Base-by-base conservation (phyloP, 1,140 invertebrate genomes). In the roundworm (Caenorhabditis elegans) region DNA sequence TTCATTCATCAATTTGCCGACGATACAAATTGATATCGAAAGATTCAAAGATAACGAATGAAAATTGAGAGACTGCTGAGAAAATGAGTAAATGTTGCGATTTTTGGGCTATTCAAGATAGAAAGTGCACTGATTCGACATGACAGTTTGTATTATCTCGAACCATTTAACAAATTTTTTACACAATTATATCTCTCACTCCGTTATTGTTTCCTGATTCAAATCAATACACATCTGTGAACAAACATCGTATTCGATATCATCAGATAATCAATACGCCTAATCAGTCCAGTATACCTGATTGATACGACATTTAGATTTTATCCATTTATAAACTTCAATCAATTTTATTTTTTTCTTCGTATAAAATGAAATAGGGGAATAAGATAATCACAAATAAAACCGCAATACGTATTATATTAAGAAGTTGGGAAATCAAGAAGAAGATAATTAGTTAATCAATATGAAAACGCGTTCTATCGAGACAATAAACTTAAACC, bases 161-260 rank as follows among this genome's bases (percentile, higher is more conserved):
- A 70, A 70, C 34, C 60, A 70, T 34, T 60, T 70, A 70, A 70
- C 60, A 34, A 70, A 39, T 43, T 70, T 70, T 70, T 70, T 60
- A 34, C 31, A 60, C 26, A 19, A 13, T 19, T 0, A 3, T 55
- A 2, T 28, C 47, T 49, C 49, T 53, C 3, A 31, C n/a, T n/a
- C 39, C 39, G 15, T 43, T 43, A 4, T 43, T 22, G 60, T 15
- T 70, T 70, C 60, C 34, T 43, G 60, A 70, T 70, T n/a, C 60
- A 8, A 70, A 70, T 70, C 34, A 39, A 39, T 39, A 39, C 31
- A 70, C 60, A 70, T 17, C 17, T 43, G 60, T 39, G 60, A 70
- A 70, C 31, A 70, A 70, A 70, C 60, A 70, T 70, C 31, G 60
- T 39, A 39, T 39, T 70, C 10, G 5, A 2, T 28, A 55, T 39